A percentile compares a stretch with the other conserved stretches of the same genome.
Evolutionary conservation across 2,888 invertebrate species (phyloP).

Genomic region (Drosophila sordidapex): DNA sequence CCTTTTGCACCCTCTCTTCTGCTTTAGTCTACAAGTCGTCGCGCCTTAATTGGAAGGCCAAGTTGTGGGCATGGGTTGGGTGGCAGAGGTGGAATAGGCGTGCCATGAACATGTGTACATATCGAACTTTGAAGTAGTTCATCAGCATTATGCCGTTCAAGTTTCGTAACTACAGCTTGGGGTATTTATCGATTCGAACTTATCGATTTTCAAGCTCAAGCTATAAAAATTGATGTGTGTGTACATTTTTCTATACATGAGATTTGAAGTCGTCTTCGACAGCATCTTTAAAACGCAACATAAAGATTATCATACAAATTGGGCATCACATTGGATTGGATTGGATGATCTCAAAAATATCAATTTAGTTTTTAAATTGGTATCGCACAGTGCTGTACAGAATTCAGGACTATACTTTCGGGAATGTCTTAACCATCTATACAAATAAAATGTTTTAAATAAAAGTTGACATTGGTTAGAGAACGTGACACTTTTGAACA

Average conservation of each 20-base stretch:
- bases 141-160: not conserved
- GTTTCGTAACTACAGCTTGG: not conserved
- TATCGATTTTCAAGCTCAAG: no score
- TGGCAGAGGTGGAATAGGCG: not conserved
- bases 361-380: not conserved
- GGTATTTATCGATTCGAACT: not conserved
- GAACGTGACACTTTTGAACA: no score
- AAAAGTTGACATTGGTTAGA: no score
- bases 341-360: not conserved
- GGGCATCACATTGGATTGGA: not conserved
- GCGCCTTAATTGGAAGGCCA: constrained; percentile 30
- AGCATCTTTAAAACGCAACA: no score
- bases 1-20: not conserved
- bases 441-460: no score
- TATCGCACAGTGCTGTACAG: no score
- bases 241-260: not conserved
- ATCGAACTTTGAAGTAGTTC: not conserved
- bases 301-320: not conserved
- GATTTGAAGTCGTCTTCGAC: not conserved
- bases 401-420: no score
- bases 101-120: not conserved
- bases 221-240: no score
- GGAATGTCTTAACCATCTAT: no score
- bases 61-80: constrained; percentile 5
- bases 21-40: not conserved